Conservation (phyloP, 2,888 invertebrate genomes). For the Melieria crassipennis region DNA sequence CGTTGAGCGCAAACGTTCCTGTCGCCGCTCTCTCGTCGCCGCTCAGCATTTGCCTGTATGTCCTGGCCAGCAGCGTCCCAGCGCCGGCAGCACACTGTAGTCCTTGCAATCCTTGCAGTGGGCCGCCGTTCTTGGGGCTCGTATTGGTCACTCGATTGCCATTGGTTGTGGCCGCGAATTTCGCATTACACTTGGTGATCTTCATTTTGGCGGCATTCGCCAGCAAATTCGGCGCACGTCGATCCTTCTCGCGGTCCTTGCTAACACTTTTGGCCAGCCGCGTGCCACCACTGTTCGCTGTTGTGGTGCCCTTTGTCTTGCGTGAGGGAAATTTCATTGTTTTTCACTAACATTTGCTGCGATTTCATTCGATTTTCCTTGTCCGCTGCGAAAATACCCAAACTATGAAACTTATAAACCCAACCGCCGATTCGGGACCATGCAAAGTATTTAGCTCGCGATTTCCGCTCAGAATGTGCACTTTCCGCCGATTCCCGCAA, state of each 20-base stretch:
- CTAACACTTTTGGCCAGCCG: not conserved
- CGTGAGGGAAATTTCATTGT: slow-evolving; percentile 35
- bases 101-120: slow-evolving; percentile 1
- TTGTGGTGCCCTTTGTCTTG: slow-evolving; percentile 26
- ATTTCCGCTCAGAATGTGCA: slow-evolving; percentile 23
- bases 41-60: not conserved
- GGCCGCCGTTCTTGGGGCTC: too few relatives aligned
- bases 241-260: slow-evolving; percentile 48
- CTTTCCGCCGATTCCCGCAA: slow-evolving; percentile 25
- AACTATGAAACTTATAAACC: not conserved
- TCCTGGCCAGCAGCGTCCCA: not conserved
- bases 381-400: not conserved
- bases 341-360: slow-evolving; percentile 10
- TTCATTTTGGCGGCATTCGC: slow-evolving; percentile 59
- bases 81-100: not conserved
- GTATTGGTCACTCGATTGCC: not conserved
- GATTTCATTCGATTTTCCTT: too few relatives aligned
- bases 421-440: too few relatives aligned
- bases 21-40: not conserved
- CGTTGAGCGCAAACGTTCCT: not conserved
- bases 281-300: slow-evolving; percentile 12
- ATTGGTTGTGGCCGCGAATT: slow-evolving; percentile 18
- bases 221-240: slow-evolving; percentile 44
- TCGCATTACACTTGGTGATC: slow-evolving; percentile 47
- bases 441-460: too few relatives aligned